A percentile compares a stretch with the other conserved stretches of the same genome.
Evolutionary conservation across 2,888 invertebrate species (phyloP).

Genomic region (Mamestra brassicae): DNA sequence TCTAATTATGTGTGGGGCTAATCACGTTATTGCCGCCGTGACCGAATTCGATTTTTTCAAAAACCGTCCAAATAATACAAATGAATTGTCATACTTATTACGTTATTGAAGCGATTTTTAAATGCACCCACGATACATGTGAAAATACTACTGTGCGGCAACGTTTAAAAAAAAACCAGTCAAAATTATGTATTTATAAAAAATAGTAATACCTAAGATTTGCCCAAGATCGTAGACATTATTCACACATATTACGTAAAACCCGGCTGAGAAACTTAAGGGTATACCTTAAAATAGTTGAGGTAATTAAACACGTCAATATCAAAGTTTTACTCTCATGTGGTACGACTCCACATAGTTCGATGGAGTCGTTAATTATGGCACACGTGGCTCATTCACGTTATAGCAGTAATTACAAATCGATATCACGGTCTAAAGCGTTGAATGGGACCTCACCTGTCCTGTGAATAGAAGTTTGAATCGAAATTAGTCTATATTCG

Average conservation of each 20-base stretch:
- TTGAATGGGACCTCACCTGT: not conserved
- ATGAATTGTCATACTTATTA: too few species aligned
- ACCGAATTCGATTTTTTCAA: too few species aligned
- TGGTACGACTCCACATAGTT: conserved; percentile 19
- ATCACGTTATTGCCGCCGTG: too few species aligned
- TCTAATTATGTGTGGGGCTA: too few species aligned
- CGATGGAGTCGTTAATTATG: conserved; percentile 36
- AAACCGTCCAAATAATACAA: too few species aligned
- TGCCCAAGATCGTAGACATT: not conserved
- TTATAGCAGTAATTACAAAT: conserved; percentile 38
- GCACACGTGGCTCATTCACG: conserved; percentile 3
- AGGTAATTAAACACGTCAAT: conserved; percentile 43
- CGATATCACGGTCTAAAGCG: conserved; percentile 26
- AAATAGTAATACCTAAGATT: not conserved
- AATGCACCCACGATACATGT: too few species aligned
- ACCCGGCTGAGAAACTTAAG: not conserved
- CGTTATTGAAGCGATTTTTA: too few species aligned
- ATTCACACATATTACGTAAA: not conserved
- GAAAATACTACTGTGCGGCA: too few species aligned
- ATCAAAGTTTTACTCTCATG: conserved; percentile 40
- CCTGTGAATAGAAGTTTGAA: conserved; percentile 1
- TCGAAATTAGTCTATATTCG: not conserved
- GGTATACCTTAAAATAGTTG: not conserved
- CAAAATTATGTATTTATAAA: too few species aligned
- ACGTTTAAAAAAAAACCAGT: too few species aligned